phyloP scores from a whole-genome alignment of 2,888 invertebrate species.

The Drosophila limbata region DNA sequence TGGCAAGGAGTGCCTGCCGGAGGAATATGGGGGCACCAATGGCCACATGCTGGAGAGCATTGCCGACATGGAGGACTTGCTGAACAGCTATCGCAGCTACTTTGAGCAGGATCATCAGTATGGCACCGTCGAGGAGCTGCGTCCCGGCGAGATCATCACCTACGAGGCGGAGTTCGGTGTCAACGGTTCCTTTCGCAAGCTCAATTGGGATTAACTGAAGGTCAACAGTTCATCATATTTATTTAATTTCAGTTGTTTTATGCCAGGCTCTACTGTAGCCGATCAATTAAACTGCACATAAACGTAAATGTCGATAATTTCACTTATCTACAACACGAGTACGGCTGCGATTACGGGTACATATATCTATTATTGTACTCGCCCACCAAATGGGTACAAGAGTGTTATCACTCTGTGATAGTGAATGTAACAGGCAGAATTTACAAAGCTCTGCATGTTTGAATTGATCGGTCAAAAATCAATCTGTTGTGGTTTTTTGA shows the following conservation, averaged over 20 bases:
- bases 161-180: slow-evolving; percentile 81
- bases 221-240: slow-evolving; percentile 6
- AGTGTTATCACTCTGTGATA: not conserved
- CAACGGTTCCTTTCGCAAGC: slow-evolving; percentile 74
- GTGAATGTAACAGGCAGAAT: not conserved
- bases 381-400: not conserved
- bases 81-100: slow-evolving; percentile 75
- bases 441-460: too few species aligned
- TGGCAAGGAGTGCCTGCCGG: slow-evolving; percentile 74
- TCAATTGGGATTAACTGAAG: slow-evolving; percentile 70
- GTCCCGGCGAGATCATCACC: slow-evolving; percentile 62
- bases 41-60: slow-evolving; percentile 76
- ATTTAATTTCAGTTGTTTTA: slow-evolving; percentile 18
- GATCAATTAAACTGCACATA: slow-evolving; percentile 73
- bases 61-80: slow-evolving; percentile 80
- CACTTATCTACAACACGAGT: slow-evolving; percentile 42
- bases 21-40: slow-evolving; percentile 81
- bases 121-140: slow-evolving; percentile 76
- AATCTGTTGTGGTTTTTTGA: too few species aligned
- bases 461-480: too few species aligned
- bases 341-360: not conserved
- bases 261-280: slow-evolving; percentile 45
- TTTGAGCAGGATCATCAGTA: slow-evolving; percentile 76
- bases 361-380: slow-evolving; percentile 1
- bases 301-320: slow-evolving; percentile 53